phyloP scores from a whole-genome alignment of 2,797 vertebrate genomes.

The Scomberomorus guttatus region DNA sequence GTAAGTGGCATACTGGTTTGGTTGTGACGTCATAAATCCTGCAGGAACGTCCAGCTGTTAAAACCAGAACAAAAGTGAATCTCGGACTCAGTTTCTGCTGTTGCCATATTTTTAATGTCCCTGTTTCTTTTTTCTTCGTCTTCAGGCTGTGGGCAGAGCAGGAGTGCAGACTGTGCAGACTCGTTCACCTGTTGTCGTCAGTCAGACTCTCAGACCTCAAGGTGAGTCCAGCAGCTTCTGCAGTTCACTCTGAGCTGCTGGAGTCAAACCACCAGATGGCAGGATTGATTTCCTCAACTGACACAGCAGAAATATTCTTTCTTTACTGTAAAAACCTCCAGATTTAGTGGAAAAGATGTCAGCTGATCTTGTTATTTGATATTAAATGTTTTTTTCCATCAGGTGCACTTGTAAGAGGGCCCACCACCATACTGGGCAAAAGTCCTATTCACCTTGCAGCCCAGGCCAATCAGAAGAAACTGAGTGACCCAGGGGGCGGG shows the following conservation, averaged over 20 bases:
- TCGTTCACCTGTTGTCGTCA: conserved; percentile 87
- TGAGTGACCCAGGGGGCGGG: conserved; percentile 89
- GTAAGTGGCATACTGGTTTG: too few species aligned
- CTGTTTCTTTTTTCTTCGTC: neutral
- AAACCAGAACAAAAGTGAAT: too few species aligned
- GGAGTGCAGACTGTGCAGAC: conserved; percentile 83
- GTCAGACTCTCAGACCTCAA: conserved; percentile 86
- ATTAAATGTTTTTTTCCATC: conserved; percentile 42
- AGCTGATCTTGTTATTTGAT: too few species aligned
- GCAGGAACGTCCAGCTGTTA: too few species aligned
- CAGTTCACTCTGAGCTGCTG: too few species aligned
- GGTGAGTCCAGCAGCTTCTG: conserved; percentile 70
- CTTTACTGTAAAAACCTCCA: neutral
- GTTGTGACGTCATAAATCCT: too few species aligned
- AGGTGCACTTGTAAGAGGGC: conserved; percentile 85
- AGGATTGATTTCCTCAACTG: too few species aligned
- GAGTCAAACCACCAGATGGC: neutral
- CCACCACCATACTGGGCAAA: conserved; percentile 83
- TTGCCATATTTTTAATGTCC: neutral
- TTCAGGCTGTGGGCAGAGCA: conserved; percentile 82
- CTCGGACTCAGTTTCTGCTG: too few species aligned
- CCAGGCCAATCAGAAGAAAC: conserved; percentile 90
- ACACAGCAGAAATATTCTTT: too few species aligned
- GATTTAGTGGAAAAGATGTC: neutral
- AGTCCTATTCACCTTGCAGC: conserved; percentile 82